A percentile compares a stretch with the other conserved stretches of the same genome.
phyloP scores from a whole-genome alignment of 2,797 vertebrate species.

The Caiman crocodilus region DNA sequence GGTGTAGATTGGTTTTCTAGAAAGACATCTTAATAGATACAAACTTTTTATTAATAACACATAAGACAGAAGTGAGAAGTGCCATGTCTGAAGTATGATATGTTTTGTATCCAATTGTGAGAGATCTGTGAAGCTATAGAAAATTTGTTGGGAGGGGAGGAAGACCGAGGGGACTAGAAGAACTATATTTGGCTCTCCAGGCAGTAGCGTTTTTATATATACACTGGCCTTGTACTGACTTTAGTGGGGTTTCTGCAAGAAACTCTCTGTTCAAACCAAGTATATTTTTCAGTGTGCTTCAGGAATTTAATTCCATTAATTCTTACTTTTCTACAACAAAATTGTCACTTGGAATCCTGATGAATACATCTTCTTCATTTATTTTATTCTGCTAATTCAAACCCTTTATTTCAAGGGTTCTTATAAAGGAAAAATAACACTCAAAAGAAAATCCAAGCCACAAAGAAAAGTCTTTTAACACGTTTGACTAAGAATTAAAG shows the following conservation, averaged over 20 bases:
- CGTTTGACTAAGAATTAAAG: not conserved
- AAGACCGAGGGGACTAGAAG: not conserved
- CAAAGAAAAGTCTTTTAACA: constrained; percentile 13
- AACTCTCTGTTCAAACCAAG: not conserved
- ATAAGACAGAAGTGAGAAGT: not conserved
- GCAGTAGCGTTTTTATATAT: constrained; percentile 10
- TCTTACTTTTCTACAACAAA: constrained; percentile 44
- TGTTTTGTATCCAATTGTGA: not conserved
- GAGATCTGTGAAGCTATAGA: not conserved
- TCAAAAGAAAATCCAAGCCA: not conserved
- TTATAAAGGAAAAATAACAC: constrained; percentile 15
- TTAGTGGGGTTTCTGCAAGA: not conserved
- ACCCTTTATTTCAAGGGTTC: constrained; percentile 40
- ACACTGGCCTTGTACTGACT: not conserved
- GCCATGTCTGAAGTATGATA: not conserved
- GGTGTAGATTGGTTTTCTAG: fast-evolving
- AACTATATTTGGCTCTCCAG: not conserved
- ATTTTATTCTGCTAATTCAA: constrained; percentile 47
- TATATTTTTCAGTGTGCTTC: not conserved
- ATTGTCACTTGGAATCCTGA: not conserved
- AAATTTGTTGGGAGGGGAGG: not conserved
- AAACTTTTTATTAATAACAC: not conserved
- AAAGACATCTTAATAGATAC: not conserved
- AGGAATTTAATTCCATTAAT: constrained; percentile 10
- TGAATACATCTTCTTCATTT: constrained; percentile 27